These are phyloP conservation scores for Platycercus adscitus DNA, from an alignment of 2,113 vertebrate species.

Conservation along the genomic window DNA sequence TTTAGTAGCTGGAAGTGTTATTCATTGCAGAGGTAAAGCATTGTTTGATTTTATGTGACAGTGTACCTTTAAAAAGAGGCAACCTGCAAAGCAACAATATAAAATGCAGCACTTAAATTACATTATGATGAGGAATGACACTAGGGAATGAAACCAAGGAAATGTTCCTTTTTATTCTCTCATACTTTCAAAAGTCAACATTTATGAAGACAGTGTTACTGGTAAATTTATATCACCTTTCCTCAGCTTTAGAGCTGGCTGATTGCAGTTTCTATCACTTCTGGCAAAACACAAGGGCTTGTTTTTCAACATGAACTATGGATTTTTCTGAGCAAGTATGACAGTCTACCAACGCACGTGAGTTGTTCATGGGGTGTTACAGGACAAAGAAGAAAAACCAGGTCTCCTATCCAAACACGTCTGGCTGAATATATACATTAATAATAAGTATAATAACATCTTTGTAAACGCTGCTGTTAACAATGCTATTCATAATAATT, in stretches of 20 bases:
- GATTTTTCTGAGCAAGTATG: neutral
- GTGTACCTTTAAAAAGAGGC: slow-evolving; percentile 57
- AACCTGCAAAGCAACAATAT: slow-evolving; percentile 55
- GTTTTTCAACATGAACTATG: neutral
- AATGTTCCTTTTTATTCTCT: slow-evolving; percentile 21
- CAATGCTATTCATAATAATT: neutral
- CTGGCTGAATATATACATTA: neutral
- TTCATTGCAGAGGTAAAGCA: slow-evolving; percentile 60
- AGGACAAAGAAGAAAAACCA: neutral
- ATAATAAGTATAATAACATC: neutral
- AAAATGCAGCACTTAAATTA: slow-evolving; percentile 34
- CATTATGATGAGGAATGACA: slow-evolving; percentile 43
- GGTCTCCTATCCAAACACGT: neutral
- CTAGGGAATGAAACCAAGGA: slow-evolving; percentile 19
- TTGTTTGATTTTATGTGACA: slow-evolving; percentile 70
- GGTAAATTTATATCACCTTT: slow-evolving; percentile 9
- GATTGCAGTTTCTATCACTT: neutral
- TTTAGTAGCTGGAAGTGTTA: slow-evolving; percentile 65
- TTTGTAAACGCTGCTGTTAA: neutral
- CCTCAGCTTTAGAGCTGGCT: neutral
- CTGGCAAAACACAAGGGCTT: slow-evolving; percentile 8
- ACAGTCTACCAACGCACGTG: neutral
- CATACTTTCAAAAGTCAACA: neutral
- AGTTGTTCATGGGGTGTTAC: neutral
- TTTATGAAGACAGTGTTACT: neutral